Evolutionary conservation across 1,140 invertebrate species (phyloP).

Genomic region (Microplitis demolitor): DNA sequence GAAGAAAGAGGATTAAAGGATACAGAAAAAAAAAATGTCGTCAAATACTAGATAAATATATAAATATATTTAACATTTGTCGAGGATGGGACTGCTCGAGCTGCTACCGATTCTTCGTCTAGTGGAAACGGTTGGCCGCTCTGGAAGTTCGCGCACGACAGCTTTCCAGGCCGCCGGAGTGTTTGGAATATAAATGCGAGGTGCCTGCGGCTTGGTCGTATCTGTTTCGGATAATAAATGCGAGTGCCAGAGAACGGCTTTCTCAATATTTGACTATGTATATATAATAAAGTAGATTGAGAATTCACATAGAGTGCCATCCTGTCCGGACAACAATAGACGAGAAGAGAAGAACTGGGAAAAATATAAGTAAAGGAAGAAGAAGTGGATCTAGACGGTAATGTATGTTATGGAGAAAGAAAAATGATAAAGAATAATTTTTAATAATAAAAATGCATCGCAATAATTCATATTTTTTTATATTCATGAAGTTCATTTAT

Average conservation of each 20-base stretch:
- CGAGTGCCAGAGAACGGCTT: conserved; percentile 14
- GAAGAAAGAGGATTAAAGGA: not conserved
- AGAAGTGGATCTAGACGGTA: not conserved
- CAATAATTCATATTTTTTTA: too few species aligned
- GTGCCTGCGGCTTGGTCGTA: conserved; percentile 19
- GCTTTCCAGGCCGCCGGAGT: conserved; percentile 24
- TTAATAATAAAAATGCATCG: too few species aligned
- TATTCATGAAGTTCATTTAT: too few species aligned
- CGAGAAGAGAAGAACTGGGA: not conserved
- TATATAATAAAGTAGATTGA: conserved; percentile 16
- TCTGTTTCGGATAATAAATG: conserved; percentile 29
- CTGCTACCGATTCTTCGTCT: conserved; percentile 18
- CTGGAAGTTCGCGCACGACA: conserved; percentile 25
- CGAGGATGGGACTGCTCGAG: not conserved
- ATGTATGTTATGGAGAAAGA: too few species aligned
- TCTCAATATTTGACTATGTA: conserved; percentile 25
- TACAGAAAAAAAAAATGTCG: not conserved
- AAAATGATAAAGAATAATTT: too few species aligned
- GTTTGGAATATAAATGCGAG: conserved; percentile 30
- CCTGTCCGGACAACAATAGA: conserved; percentile 6
- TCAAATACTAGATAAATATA: not conserved
- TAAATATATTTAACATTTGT: not conserved
- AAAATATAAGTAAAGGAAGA: not conserved
- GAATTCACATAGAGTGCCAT: conserved; percentile 17
- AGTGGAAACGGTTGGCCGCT: conserved; percentile 12